Conservation (phyloP, 2,113 vertebrate species). For the Chaetodon auriga region DNA sequence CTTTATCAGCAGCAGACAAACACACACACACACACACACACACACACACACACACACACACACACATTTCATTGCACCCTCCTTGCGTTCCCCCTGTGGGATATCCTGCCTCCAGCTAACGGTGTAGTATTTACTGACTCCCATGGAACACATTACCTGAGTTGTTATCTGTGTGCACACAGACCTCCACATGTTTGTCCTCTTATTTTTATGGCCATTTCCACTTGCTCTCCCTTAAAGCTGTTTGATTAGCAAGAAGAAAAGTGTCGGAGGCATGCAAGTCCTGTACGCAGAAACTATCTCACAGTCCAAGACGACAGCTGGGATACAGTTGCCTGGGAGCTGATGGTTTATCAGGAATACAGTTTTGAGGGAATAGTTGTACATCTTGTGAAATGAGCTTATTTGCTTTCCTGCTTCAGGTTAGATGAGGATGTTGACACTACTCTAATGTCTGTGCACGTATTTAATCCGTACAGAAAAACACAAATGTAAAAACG, state of each 20-base stretch:
- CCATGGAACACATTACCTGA: conserved; percentile 77
- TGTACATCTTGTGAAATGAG: neutral
- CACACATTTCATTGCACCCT: conserved; percentile 49
- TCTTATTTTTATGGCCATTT: conserved; percentile 77
- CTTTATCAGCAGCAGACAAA: conserved; percentile 67
- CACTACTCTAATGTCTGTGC: neutral
- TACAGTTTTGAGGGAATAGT: neutral
- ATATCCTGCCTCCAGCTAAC: conserved; percentile 77
- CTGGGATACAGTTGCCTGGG: neutral
- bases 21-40: no score
- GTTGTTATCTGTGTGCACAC: conserved; percentile 77
- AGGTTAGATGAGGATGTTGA: neutral
- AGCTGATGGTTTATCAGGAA: neutral
- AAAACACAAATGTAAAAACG: neutral
- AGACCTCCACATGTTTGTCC: conserved; percentile 60
- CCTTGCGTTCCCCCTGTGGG: conserved; percentile 74
- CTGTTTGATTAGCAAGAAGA: conserved; percentile 52
- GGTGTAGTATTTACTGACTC: conserved; percentile 80
- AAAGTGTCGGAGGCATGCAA: conserved; percentile 13
- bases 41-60: conserved; percentile 15
- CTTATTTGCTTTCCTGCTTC: neutral
- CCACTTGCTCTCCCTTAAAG: conserved; percentile 51
- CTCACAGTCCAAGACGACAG: neutral
- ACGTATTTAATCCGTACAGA: no score
- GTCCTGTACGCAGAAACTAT: conserved; percentile 15